A percentile compares a stretch with the other conserved stretches of the same genome.
Conservation (phyloP, 2,113 vertebrate species). For the Scophthalmus maximus region DNA sequence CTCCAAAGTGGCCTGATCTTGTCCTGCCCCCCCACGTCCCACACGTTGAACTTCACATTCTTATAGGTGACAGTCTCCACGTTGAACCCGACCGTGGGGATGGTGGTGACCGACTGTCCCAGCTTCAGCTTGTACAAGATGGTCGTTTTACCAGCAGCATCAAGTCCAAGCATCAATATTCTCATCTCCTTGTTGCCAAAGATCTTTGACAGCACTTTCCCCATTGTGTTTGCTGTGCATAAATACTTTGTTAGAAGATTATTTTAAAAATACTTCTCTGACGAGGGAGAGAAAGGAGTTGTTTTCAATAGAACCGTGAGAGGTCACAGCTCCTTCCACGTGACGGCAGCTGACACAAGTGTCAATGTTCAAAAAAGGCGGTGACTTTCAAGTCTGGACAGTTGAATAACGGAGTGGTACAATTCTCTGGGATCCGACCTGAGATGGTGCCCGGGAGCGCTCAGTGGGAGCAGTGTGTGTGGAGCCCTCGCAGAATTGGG, state of each 20-base stretch:
- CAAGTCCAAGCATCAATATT: constrained; percentile 98
- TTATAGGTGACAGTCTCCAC: constrained; percentile 99
- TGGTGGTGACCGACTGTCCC: constrained; percentile 98
- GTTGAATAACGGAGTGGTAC: constrained; percentile 1
- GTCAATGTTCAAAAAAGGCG: constrained; percentile 51
- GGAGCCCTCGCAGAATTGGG: constrained; percentile 47
- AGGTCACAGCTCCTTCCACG: constrained; percentile 48
- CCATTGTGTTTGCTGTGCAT: constrained; percentile 89
- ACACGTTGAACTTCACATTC: constrained; percentile 99
- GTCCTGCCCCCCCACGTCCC: constrained; percentile 99
- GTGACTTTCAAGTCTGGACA: constrained; percentile 44
- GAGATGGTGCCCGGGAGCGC: constrained; percentile 39
- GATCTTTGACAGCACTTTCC: constrained; percentile 98
- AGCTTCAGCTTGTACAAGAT: constrained; percentile 99
- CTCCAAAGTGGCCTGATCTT: constrained; percentile 98
- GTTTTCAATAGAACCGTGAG: constrained; percentile 15
- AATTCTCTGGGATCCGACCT: constrained; percentile 50
- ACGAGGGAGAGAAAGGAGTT: constrained; percentile 2
- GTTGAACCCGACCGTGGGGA: constrained; percentile 98
- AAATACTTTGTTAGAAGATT: constrained; percentile 68
- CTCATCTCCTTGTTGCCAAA: constrained; percentile 99
- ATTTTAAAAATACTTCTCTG: constrained; percentile 28
- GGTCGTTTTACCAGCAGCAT: constrained; percentile 98
- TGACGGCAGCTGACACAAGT: constrained; percentile 60
- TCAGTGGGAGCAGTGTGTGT: constrained; percentile 18